These are phyloP conservation scores for Caenorhabditis zanzibari DNA, from an alignment of 2,888 invertebrate species.

Conservation along the genomic window DNA sequence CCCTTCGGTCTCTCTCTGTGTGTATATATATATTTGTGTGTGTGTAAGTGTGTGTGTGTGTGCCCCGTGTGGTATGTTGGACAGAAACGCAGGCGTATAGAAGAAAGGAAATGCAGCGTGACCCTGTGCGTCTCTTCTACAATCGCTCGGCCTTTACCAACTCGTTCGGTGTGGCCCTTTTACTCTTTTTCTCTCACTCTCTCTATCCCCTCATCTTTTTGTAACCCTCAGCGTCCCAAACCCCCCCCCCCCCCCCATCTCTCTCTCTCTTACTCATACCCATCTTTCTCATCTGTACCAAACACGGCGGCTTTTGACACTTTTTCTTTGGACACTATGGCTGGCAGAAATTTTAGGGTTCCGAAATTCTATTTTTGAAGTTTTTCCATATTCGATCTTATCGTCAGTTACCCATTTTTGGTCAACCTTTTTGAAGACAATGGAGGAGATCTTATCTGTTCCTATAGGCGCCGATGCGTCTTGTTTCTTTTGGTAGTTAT, in stretches of 20 bases:
- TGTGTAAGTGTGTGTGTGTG: slow-evolving; percentile 42
- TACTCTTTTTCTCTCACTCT: not conserved
- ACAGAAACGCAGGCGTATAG: slow-evolving; percentile 33
- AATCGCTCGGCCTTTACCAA: slow-evolving; percentile 58
- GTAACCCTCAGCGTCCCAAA: slow-evolving; percentile 31
- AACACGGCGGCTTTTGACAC: not conserved
- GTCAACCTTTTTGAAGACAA: slow-evolving; percentile 9
- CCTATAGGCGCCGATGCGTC: not conserved
- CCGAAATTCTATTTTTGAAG: not conserved
- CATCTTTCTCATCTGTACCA: not conserved
- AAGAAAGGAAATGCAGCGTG: slow-evolving; percentile 36
- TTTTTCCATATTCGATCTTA: not conserved
- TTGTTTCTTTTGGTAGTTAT: not conserved
- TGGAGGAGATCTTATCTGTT: slow-evolving; percentile 20
- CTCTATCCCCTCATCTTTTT: slow-evolving; percentile 7
- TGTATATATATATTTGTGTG: slow-evolving; percentile 35
- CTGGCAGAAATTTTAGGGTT: too few species aligned
- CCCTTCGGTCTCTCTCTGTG: slow-evolving; percentile 20
- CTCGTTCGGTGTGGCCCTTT: slow-evolving; percentile 23
- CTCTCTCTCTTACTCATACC: too few species aligned
- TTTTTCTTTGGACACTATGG: too few species aligned
- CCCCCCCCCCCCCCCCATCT: not conserved
- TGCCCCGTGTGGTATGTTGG: slow-evolving; percentile 20
- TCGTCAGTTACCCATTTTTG: not conserved
- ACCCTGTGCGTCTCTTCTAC: slow-evolving; percentile 55